A percentile compares a stretch with the other conserved stretches of the same genome.
Evolutionary conservation across 2,888 invertebrate species (phyloP).

Genomic region (Cheilosia grossa): DNA sequence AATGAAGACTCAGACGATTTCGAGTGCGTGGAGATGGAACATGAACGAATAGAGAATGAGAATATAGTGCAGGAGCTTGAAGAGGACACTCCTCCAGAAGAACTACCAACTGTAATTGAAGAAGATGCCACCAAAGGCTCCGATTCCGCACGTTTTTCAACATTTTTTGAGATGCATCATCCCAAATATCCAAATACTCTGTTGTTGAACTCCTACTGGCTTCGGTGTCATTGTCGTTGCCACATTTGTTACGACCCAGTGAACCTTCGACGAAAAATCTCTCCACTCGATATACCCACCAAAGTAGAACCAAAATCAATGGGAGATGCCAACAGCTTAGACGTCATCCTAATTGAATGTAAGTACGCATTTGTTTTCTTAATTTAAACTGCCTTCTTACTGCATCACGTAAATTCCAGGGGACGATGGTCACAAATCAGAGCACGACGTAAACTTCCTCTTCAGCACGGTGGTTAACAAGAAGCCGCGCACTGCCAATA

Average conservation of each 20-base stretch:
- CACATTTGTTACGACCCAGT: conserved; percentile 84
- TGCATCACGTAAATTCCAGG: conserved; percentile 81
- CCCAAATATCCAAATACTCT: conserved; percentile 46
- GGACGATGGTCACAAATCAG: conserved; percentile 84
- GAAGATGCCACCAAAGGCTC: neutral
- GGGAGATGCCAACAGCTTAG: conserved; percentile 77
- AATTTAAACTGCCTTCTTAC: neutral
- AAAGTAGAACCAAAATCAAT: conserved; percentile 81
- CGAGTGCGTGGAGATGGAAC: neutral
- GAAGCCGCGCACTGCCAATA: neutral
- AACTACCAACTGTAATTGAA: neutral
- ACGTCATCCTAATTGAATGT: conserved; percentile 84
- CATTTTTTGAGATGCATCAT: conserved; percentile 24
- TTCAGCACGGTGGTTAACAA: neutral
- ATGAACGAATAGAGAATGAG: no score
- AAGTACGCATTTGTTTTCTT: conserved; percentile 77
- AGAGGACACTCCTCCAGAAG: neutral
- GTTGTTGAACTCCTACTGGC: conserved; percentile 75
- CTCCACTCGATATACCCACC: conserved; percentile 84
- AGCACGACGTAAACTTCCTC: conserved; percentile 76
- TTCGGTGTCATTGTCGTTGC: conserved; percentile 83
- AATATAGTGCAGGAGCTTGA: neutral
- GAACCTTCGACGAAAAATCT: conserved; percentile 85
- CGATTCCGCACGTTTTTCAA: neutral
- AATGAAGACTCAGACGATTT: neutral